phyloP scores from a whole-genome alignment of 2,113 vertebrate genomes.

The Chaetorhynchus papuensis region DNA sequence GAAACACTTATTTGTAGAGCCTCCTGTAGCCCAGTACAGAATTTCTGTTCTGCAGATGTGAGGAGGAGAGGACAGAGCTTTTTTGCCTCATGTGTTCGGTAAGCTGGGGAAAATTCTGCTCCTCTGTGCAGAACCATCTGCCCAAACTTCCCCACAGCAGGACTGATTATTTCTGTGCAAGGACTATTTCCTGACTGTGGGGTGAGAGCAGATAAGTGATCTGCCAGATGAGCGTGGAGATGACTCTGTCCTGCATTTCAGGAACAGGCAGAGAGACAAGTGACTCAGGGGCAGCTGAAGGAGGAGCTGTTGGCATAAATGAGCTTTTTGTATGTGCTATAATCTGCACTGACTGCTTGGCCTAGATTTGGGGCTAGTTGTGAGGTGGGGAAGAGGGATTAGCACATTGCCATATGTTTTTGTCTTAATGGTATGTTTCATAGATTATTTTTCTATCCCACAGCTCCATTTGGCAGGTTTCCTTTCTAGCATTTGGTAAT shows the following conservation, averaged over 20 bases:
- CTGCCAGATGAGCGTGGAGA: background rate
- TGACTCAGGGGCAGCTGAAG: constrained; percentile 6
- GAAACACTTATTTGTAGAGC: background rate
- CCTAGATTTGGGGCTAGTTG: constrained; percentile 55
- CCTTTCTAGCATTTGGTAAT: constrained; percentile 61
- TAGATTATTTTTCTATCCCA: constrained; percentile 56
- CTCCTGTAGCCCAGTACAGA: background rate
- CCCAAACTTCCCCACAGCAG: fast-evolving
- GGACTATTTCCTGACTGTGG: background rate
- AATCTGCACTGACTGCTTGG: constrained; percentile 53
- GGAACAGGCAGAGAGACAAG: background rate
- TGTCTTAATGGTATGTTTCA: constrained; percentile 64
- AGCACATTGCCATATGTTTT: constrained; percentile 66
- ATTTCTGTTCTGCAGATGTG: background rate
- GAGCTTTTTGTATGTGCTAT: constrained; percentile 2
- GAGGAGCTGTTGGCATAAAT: constrained; percentile 18
- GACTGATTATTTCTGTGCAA: background rate
- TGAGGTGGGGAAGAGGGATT: constrained; percentile 55
- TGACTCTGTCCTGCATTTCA: background rate
- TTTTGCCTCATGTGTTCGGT: fast-evolving
- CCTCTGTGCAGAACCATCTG: background rate
- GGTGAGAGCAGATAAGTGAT: background rate
- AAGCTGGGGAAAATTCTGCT: background rate
- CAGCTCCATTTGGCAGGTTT: constrained; percentile 61
- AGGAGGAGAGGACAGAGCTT: background rate